These are phyloP conservation scores for Corythornis vintsioides DNA, from an alignment of 2,113 vertebrate genomes.

Conservation along the genomic window DNA sequence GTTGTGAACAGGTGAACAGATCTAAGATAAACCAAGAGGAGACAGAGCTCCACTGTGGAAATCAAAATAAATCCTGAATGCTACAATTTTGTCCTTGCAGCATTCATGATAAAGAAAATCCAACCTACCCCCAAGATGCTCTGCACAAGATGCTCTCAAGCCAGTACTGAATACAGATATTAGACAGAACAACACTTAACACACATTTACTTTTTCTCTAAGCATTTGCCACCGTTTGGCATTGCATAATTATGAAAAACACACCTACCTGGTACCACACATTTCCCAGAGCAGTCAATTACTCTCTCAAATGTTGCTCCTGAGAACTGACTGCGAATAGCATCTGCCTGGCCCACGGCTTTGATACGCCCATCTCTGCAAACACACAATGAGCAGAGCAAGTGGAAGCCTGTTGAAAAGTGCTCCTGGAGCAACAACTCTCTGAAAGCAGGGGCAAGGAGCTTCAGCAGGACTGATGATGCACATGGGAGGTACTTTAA, in stretches of 20 bases:
- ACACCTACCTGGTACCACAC: slow-evolving; percentile 86
- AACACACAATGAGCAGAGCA: not conserved
- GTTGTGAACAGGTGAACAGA: not conserved
- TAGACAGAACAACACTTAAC: not conserved
- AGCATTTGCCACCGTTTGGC: not conserved
- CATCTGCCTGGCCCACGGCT: slow-evolving; percentile 83
- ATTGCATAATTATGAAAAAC: not conserved
- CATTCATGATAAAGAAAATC: not conserved
- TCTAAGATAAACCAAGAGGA: not conserved
- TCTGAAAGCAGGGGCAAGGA: not conserved
- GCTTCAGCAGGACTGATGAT: not conserved
- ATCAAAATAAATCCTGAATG: not conserved
- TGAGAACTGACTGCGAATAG: slow-evolving; percentile 79
- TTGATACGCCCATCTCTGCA: slow-evolving; percentile 87
- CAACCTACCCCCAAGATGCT: not conserved
- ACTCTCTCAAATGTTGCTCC: slow-evolving; percentile 81
- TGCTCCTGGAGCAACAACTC: not conserved
- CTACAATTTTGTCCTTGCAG: not conserved
- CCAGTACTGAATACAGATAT: not conserved
- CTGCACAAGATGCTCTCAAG: not conserved
- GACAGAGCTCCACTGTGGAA: not conserved
- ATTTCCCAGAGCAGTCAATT: slow-evolving; percentile 92
- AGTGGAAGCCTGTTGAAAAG: not conserved
- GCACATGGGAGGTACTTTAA: not conserved
- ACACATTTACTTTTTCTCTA: not conserved